Percentiles rank a stretch among this genome's conserved stretches.
These are phyloP conservation scores for Metridium senile DNA, from an alignment of 92 coral and sea anemone species.

Conservation along the genomic window DNA sequence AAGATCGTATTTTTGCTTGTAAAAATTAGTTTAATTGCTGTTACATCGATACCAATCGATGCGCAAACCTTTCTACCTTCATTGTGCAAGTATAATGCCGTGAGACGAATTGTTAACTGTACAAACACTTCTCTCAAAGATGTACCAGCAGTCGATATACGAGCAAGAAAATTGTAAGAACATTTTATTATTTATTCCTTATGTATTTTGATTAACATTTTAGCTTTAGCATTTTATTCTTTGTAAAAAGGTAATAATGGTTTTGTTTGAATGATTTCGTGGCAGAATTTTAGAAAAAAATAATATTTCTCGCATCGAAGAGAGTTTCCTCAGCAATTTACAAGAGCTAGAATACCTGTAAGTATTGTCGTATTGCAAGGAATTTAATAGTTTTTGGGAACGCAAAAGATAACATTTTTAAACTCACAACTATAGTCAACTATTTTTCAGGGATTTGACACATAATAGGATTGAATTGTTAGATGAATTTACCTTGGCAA, in stretches of 20 bases:
- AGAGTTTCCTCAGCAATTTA: conserved; percentile 4
- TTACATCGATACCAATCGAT: neutral
- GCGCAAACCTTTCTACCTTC: neutral
- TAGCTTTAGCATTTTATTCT: no score
- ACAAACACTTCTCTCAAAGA: neutral
- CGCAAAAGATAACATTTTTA: no score
- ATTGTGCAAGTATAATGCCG: neutral
- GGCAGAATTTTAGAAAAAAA: conserved; percentile 30
- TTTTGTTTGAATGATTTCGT: neutral
- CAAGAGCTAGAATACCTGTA: conserved; percentile 22
- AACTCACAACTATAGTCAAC: no score
- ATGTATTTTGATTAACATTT: neutral
- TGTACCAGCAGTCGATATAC: neutral
- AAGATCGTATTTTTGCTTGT: neutral
- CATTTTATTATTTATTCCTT: no score
- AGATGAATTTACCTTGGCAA: neutral
- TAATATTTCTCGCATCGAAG: conserved; percentile 3
- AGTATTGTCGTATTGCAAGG: neutral
- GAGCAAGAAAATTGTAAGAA: conserved; percentile 13
- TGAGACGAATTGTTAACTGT: conserved; percentile 2
- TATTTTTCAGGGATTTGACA: neutral
- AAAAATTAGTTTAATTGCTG: neutral
- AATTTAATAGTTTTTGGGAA: neutral
- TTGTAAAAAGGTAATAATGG: no score
- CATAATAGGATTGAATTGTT: neutral